Base-by-base conservation (phyloP, 30 jellyfish, hydroid and myxozoan species). In the Rhopilema esculentum region DNA sequence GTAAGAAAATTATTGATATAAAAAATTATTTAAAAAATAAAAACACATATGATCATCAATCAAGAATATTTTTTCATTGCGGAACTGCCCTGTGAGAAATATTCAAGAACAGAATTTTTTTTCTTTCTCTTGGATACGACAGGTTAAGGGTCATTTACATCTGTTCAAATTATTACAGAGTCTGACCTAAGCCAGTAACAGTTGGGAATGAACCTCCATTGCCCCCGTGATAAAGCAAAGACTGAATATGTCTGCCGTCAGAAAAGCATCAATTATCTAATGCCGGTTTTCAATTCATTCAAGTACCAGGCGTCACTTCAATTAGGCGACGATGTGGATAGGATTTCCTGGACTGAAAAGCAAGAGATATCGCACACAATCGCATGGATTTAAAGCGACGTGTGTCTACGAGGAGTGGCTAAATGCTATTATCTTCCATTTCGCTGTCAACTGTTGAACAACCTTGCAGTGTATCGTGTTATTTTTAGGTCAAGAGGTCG, bases 271-370 rank as follows among this genome's bases (percentile, higher is more conserved):
- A 40, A 40, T 40, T 40, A 6, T 40, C 12, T 40, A 40, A 40
- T 40, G 57, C 57, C 57, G 57, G 57, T 40, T 40, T 40, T 40
- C 57, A 2, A 40, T 40, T 40, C 57, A 40, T 40, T 40, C 12
- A 6, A 40, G 9, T 71, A 24, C 1, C 82, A 24, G 82, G 82
- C 82, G 82, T 71, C 82, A 71, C 49, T 18, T 12, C 82, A 71
- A 25, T 23, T 23, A 71, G 82, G 82, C 82, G 82, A 25, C 82
- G 82, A 71, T 71, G 65, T 19, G 66, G 82, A 29, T 61, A 24
- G 82, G 51, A 24, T 30, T 71, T 71, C 65, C 49, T 71, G 82
- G 82, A 71, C 65, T 29, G 22, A 16, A 71, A 62, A 27, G 49
- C 16, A 18, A 24, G 29, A 63, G 27, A 24, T 6, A 63, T 63